Evolutionary conservation across 1,140 invertebrate genomes (phyloP).

Genomic region (Chrysomallon squamiferum): DNA sequence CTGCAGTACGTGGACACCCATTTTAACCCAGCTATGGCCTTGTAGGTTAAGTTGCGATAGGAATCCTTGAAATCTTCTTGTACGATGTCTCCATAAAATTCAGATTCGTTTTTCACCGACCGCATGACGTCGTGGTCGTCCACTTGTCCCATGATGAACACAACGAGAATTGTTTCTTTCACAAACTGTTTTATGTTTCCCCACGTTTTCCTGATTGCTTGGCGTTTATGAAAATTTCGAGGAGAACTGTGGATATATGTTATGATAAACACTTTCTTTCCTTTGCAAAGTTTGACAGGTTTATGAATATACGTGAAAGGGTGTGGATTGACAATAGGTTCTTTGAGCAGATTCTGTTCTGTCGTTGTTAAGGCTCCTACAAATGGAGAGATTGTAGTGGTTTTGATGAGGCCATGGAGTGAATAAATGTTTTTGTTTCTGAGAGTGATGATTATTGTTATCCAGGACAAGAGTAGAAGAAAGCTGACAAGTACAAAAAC

Average conservation of each 20-base stretch:
- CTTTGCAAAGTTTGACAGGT: too few relatives aligned
- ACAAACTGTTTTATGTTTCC: not conserved
- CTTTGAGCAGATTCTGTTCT: too few relatives aligned
- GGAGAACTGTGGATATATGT: not conserved
- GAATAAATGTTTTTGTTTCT: too few relatives aligned
- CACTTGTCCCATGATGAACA: not conserved
- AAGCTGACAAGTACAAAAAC: too few relatives aligned
- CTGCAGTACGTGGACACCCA: constrained; percentile 74
- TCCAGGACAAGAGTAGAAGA: too few relatives aligned
- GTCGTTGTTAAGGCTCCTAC: too few relatives aligned
- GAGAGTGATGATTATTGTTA: too few relatives aligned
- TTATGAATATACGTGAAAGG: too few relatives aligned
- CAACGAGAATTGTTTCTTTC: not conserved
- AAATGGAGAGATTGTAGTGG: too few relatives aligned
- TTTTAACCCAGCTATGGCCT: constrained; percentile 68
- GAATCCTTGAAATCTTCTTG: not conserved
- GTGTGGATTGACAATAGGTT: too few relatives aligned
- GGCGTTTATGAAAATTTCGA: not conserved
- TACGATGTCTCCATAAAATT: not conserved
- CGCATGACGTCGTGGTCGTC: not conserved
- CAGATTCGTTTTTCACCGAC: not conserved
- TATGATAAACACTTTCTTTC: too few relatives aligned
- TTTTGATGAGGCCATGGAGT: too few relatives aligned
- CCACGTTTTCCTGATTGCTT: not conserved
- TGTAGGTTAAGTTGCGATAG: constrained; percentile 5